These are phyloP conservation scores for Triplophysa tibetana DNA, from an alignment of 2,113 vertebrate genomes.

Conservation along the genomic window DNA sequence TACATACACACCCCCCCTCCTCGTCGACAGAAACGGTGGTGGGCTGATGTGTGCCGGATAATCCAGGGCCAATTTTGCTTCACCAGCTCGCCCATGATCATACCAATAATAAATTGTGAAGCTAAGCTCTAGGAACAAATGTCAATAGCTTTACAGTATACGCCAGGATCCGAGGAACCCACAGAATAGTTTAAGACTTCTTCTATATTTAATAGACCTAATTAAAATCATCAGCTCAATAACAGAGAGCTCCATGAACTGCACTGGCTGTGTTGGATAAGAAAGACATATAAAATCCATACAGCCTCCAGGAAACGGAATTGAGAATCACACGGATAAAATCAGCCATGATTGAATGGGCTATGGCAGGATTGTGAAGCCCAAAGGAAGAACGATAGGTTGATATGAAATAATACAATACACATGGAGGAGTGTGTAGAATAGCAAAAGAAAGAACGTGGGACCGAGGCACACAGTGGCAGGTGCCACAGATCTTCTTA, in stretches of 20 bases:
- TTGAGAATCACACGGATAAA: conserved; percentile 23
- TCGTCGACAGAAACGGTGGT: too few relatives aligned
- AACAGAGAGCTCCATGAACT: neutral
- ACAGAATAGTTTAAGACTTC: neutral
- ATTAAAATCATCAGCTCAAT: too few relatives aligned
- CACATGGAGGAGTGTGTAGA: neutral
- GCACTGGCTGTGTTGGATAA: too few relatives aligned
- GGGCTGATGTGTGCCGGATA: too few relatives aligned
- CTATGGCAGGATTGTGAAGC: conserved; percentile 10
- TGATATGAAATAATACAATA: conserved; percentile 24
- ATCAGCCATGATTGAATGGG: conserved; percentile 26
- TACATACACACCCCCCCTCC: too few relatives aligned
- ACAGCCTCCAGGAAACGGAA: neutral
- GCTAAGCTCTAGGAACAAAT: too few relatives aligned
- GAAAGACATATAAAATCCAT: too few relatives aligned
- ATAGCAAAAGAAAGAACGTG: conserved; percentile 39
- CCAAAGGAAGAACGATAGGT: conserved; percentile 20
- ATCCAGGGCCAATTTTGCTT: too few relatives aligned
- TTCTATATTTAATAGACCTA: neutral
- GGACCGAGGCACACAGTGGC: conserved; percentile 49
- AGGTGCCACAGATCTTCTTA: conserved; percentile 49
- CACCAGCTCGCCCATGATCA: too few relatives aligned
- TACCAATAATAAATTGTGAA: too few relatives aligned
- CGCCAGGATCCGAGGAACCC: too few relatives aligned
- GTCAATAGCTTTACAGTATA: too few relatives aligned